Conservation (phyloP, 2,888 invertebrate species). For the Xanthorhoe spadicearia region DNA sequence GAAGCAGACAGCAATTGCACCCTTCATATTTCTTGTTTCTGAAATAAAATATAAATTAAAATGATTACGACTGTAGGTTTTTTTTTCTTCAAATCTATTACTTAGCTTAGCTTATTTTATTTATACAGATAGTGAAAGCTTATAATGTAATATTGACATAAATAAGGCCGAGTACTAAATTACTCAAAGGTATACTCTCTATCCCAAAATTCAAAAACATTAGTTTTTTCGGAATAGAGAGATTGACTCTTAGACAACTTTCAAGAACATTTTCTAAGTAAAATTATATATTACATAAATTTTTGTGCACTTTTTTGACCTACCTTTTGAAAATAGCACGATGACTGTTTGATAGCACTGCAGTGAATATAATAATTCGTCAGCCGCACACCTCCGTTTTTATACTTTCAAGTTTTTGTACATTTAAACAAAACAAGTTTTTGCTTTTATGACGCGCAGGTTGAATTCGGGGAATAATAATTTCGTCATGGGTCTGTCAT, state of each 20-base stretch:
- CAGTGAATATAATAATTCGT: conserved; percentile 44
- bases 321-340: conserved; percentile 46
- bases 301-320: conserved; percentile 21
- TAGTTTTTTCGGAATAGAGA: not conserved
- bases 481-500: conserved; percentile 37
- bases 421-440: conserved; percentile 55
- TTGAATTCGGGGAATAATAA: conserved; percentile 42
- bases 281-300: not conserved
- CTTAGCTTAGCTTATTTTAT: too few species aligned
- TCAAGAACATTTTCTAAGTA: not conserved
- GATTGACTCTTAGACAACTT: not conserved
- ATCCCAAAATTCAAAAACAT: too few species aligned
- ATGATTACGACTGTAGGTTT: too few species aligned
- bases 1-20: conserved; percentile 47
- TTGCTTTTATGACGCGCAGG: conserved; percentile 33
- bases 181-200: too few species aligned
- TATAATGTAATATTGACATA: too few species aligned
- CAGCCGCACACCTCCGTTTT: conserved; percentile 42
- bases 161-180: too few species aligned
- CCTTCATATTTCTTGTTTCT: conserved; percentile 33
- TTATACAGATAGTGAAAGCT: too few species aligned
- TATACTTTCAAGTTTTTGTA: conserved; percentile 50
- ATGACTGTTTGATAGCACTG: conserved; percentile 45
- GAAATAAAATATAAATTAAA: conserved; percentile 4
- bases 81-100: too few species aligned